These are phyloP conservation scores for Rhingia campestris DNA, from an alignment of 2,888 invertebrate species.

Conservation along the genomic window DNA sequence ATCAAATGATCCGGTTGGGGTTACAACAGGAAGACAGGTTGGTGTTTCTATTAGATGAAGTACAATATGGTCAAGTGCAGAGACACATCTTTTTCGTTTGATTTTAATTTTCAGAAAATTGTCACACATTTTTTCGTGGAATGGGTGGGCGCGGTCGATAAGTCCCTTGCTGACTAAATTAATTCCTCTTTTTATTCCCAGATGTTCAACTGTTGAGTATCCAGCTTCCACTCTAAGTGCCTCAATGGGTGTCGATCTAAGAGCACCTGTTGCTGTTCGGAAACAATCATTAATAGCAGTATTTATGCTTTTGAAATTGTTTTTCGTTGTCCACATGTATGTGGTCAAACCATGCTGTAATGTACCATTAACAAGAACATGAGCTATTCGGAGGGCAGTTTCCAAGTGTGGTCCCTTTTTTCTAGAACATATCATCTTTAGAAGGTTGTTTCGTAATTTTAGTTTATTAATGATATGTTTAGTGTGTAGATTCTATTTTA, in stretches of 20 bases:
- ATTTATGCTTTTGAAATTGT: background rate
- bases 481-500: constrained; percentile 3
- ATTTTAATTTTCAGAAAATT: background rate
- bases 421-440: constrained; percentile 15
- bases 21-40: background rate
- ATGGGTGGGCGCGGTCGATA: background rate
- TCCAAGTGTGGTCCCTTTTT: constrained; percentile 5
- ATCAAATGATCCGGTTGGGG: background rate
- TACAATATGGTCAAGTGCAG: background rate
- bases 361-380: background rate
- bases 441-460: constrained; percentile 15
- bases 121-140: background rate
- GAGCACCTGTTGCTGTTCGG: constrained; percentile 20
- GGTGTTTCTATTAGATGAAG: background rate
- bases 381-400: constrained; percentile 5
- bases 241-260: constrained; percentile 21
- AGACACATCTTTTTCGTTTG: background rate
- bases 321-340: constrained; percentile 15
- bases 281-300: constrained; percentile 28
- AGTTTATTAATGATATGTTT: constrained; percentile 4
- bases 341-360: constrained; percentile 26
- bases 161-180: background rate
- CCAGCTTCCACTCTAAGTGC: constrained; percentile 28
- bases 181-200: background rate
- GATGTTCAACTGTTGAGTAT: background rate